Evolutionary conservation across 2,113 vertebrate species (phyloP), one percentile per base, ranked within the genome.

Genomic region (Zosterops lateralis): DNA sequence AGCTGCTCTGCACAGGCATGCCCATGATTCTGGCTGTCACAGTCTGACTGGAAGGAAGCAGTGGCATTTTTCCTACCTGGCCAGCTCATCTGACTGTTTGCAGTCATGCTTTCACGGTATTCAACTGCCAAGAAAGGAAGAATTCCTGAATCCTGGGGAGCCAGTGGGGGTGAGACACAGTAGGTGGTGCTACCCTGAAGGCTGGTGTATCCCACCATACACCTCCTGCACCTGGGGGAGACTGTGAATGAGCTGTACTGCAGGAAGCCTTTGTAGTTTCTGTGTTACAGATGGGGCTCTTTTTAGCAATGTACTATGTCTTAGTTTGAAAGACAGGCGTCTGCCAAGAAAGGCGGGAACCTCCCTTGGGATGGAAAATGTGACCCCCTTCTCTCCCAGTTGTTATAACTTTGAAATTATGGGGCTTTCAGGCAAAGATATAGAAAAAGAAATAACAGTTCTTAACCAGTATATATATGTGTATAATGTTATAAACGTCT

Each of bases 211-310:
- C 70, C 9, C 31, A 7, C 14, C 5, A 44, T 2, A 4, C 26
- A 28, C 4, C 10, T 5, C 57, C 56, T 40, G 21, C 2, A 16
- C n/a, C 54, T 11, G n/a, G 7, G 4, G 5, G 14, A 80, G n/a
- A 54, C 87, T 34, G 8, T 19, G 58, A 34, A 11, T 2, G 25
- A 67, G 25, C 8, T 12, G 22, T 6, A 10, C 47, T 17, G 45
- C 4, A 25, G 26, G 24, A 67, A 38, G 14, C 34, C 53, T 42
- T 38, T 28, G 2, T 3, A 12, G 34, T 50, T 38, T 56, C 36
- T 6, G 15, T 20, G 16, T 12, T 18, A 38, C 34, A 48, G 18
- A 47, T 0, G 0, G 10, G 17, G 29, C n/a, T 65, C 48, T 5
- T 54, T 36, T 20, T 34, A 65, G 65, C 32, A 25, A 19, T 7